A percentile compares a stretch with the other conserved stretches of the same genome.
Conservation (phyloP, 2,113 vertebrate species). For the Psophia crepitans region DNA sequence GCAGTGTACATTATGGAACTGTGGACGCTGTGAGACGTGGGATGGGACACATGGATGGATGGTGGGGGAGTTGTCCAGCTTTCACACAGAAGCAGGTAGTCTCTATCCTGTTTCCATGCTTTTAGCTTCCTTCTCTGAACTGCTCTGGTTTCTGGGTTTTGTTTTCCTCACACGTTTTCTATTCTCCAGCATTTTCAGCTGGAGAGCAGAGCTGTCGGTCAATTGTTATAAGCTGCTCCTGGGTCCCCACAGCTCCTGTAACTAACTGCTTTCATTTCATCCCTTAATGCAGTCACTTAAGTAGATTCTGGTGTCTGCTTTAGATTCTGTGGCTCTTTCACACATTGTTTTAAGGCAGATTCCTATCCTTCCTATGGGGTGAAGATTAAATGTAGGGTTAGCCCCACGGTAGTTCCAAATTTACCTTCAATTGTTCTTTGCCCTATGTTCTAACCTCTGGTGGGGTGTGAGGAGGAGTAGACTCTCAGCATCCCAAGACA, state of each 20-base stretch:
- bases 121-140: neutral
- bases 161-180: neutral
- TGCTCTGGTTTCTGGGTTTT: neutral
- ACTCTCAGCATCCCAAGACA: neutral
- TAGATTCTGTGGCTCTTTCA: neutral
- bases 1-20: neutral
- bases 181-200: neutral
- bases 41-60: neutral
- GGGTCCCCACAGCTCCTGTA: neutral
- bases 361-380: neutral
- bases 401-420: neutral
- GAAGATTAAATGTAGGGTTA: neutral
- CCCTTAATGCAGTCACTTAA: neutral
- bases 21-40: fast-evolving
- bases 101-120: neutral
- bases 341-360: neutral
- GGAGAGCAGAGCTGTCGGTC: neutral
- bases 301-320: neutral
- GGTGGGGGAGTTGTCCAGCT: neutral
- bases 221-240: neutral
- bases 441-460: neutral
- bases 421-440: neutral
- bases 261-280: neutral
- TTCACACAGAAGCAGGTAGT: neutral
- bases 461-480: neutral